phyloP scores from a whole-genome alignment of 2,113 vertebrate species.

The Kryptolebias marmoratus region DNA sequence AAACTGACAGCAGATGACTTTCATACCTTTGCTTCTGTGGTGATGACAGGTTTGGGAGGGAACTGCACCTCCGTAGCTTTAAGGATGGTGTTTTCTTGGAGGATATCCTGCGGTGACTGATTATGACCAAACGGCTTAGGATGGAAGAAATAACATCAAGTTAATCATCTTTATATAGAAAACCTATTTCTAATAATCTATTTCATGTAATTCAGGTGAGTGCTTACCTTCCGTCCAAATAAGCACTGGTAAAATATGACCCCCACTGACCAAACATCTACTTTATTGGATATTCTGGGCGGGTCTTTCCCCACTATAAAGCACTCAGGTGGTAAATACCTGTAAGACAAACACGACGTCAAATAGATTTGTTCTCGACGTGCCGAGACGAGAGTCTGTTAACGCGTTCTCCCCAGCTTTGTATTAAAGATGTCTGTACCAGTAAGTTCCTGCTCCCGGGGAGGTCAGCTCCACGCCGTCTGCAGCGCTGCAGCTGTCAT shows the following conservation, averaged over 20 bases:
- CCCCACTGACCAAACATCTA: constrained; percentile 95
- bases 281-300: constrained; percentile 97
- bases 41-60: constrained; percentile 93
- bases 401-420: no score
- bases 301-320: constrained; percentile 95
- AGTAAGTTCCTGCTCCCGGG: constrained; percentile 94
- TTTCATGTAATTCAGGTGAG: neutral
- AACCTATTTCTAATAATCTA: neutral
- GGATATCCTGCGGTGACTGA: constrained; percentile 95
- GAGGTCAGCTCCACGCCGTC: constrained; percentile 96
- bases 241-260: constrained; percentile 98
- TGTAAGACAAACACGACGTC: constrained; percentile 47
- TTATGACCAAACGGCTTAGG: constrained; percentile 94
- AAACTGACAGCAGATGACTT: neutral
- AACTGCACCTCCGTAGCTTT: constrained; percentile 98
- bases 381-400: no score
- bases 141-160: neutral
- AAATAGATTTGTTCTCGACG: neutral
- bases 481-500: constrained; percentile 92
- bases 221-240: constrained; percentile 93
- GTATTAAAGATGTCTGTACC: constrained; percentile 71
- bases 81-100: constrained; percentile 95
- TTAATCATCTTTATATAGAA: neutral
- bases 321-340: constrained; percentile 96
- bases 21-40: constrained; percentile 92